Evolutionary conservation across 2,888 invertebrate genomes (phyloP).

Genomic region (Drosophila testacea): DNA sequence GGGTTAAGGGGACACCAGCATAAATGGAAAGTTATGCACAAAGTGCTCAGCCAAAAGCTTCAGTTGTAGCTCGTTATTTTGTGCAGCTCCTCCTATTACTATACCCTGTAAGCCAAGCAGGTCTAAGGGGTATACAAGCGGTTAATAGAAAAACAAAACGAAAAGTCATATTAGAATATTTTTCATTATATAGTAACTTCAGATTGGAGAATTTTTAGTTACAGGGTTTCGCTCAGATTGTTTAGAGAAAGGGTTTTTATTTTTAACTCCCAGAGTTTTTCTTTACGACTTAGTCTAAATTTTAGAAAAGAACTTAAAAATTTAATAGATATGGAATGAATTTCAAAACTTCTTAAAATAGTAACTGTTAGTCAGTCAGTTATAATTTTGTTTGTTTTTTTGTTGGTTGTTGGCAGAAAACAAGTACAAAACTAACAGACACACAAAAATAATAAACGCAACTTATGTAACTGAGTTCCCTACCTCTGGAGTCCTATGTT

Average conservation of each 20-base stretch:
- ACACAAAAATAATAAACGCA: slow-evolving; percentile 74
- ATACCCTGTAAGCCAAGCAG: slow-evolving; percentile 28
- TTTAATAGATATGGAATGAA: neutral
- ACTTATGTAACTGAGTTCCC: slow-evolving; percentile 72
- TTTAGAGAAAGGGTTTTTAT: too few species aligned
- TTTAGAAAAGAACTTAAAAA: too few species aligned
- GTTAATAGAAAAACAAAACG: too few species aligned
- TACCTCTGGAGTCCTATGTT: slow-evolving; percentile 12
- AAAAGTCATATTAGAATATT: too few species aligned
- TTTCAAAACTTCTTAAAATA: neutral
- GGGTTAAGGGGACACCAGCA: slow-evolving; percentile 22
- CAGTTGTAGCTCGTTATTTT: slow-evolving; percentile 77
- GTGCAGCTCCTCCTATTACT: slow-evolving; percentile 50
- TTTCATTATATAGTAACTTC: too few species aligned
- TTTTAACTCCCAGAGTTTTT: too few species aligned
- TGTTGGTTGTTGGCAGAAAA: slow-evolving; percentile 54
- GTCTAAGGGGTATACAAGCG: neutral
- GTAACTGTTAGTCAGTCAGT: slow-evolving; percentile 10
- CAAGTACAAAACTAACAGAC: slow-evolving; percentile 69
- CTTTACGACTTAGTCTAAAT: too few species aligned
- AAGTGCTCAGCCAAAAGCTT: slow-evolving; percentile 72
- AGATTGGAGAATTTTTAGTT: too few species aligned
- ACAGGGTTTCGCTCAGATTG: too few species aligned
- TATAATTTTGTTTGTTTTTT: neutral
- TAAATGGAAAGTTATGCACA: slow-evolving; percentile 75